Evolutionary conservation across 1,140 invertebrate genomes (phyloP), one percentile per base, ranked within the genome.

Genomic region (Hycleus phaleratus): DNA sequence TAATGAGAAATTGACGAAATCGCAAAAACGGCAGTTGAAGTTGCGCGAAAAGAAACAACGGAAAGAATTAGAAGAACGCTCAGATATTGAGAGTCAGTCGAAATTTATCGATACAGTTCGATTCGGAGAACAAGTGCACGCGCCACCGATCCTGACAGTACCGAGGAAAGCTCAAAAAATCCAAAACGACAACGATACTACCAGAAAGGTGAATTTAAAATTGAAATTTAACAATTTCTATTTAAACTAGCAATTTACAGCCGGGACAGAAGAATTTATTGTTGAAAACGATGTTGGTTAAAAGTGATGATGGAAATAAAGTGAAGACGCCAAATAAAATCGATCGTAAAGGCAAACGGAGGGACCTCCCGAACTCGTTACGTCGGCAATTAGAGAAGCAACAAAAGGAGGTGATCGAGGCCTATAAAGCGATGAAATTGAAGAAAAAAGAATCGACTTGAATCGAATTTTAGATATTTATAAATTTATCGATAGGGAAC

Each of bases 41-140:
- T 52, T 76, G 12, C 62, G 71, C 38, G 26, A 70, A n/a, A 80
- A 79, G 56, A 78, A 78, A 58, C 61, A 75, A 45, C 73, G 75
- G 46, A 70, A 69, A 65, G 57, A 71, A 56, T 25, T 69, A 26
- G 70, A 78, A 42, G 74, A 76, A 11, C 11, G 10, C 38, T 6
- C 38, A 10, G 11, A 10, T 10, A 2, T 7, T 10, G 9, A 5
- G 9, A 42, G 1, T 10, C 77, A 73, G 49, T 54, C 71, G 18
- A 62, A 50, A 8, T 61, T 73, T n/a, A 70, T 72, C 45, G 85
- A 87, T 66, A 71, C 77, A 53, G 73, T 86, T 40, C 65, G 77
- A 66, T 88, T 88, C 75, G 84, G 84, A 2, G 86, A 87, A 66
- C 72, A 83, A 49, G 79, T 71, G n/a, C 80, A 85, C 68, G 82